Conservation (phyloP, 2,797 vertebrate genomes). For the Gadopsis bispinosus region DNA sequence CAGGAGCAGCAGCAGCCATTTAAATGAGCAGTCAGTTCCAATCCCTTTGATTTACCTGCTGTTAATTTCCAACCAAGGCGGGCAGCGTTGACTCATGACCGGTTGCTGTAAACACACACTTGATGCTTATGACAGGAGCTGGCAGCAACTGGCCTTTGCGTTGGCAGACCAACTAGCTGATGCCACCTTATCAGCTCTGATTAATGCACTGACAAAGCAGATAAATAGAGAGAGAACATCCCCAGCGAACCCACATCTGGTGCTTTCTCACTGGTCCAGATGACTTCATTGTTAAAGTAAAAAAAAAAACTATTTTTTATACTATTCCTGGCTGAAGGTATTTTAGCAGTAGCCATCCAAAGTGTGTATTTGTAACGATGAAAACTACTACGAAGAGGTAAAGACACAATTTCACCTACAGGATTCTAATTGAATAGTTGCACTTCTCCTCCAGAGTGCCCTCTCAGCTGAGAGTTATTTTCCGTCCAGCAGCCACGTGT, state of each 20-base stretch:
- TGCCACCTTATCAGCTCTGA: slow-evolving; percentile 37
- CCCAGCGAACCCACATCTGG: neutral
- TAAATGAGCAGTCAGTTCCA: slow-evolving; percentile 6
- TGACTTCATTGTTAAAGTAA: neutral
- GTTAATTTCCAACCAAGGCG: slow-evolving; percentile 14
- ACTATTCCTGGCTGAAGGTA: no score
- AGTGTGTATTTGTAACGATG: no score
- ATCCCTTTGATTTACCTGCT: slow-evolving; percentile 39
- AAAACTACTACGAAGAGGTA: no score
- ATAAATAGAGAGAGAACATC: slow-evolving; percentile 17
- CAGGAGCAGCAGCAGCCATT: slow-evolving; percentile 11
- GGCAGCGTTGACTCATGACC: slow-evolving; percentile 22
- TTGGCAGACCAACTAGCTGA: slow-evolving; percentile 24
- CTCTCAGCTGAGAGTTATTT: neutral
- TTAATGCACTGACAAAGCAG: slow-evolving; percentile 15
- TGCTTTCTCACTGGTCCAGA: no score
- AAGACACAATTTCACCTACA: no score
- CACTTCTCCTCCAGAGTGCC: neutral
- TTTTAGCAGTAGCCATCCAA: neutral
- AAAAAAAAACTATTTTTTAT: no score
- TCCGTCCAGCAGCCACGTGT: no score
- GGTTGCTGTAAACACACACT: slow-evolving; percentile 35
- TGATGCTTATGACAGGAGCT: slow-evolving; percentile 14
- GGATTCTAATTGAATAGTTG: neutral
- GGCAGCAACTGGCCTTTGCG: slow-evolving; percentile 19